Evolutionary conservation across 2,888 invertebrate species (phyloP), one percentile per base, ranked within the genome.

Genomic region (Tetragonula carbonaria): DNA sequence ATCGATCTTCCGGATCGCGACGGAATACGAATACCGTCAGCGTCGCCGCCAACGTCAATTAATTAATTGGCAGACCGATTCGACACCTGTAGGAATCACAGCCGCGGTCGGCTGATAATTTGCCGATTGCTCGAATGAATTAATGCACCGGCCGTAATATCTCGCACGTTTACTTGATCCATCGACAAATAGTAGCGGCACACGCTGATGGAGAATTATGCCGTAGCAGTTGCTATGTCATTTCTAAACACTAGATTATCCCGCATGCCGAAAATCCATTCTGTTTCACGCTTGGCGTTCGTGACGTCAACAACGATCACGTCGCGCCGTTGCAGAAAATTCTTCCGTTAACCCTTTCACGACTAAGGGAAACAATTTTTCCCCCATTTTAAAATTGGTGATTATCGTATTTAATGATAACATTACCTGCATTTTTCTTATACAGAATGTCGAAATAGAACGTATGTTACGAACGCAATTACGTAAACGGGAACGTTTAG

Each of bases 71-170:
- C 50, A 78, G 57, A 59, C 23, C 66, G 74, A 80, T 68, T 80
- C 71, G 80, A 78, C 80, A 85, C 82, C 76, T 82, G 80, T 82
- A 82, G 80, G 45, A 84, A 78, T 67, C 28, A 28, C 78, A 62
- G 38, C 28, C 51, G 33, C 45, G 50, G 59, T 45, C 50, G 57
- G 63, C 67, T 67, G 82, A 78, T 80, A 87, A 84, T 86, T 76
- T 74, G 73, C 57, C 70, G 45, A 67, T 73, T 86, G 74, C 70
- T 74, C 67, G 67, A 74, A 73, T 70, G 75, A 84, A 86, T 87
- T 86, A 72, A 74, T 81, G 77, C 66, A 33, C n/a, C 21, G 78
- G 59, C 67, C 51, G 50, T 80, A 76, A 77, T 80, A 78, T 53
- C 72, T 53, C 66, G 53, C 28, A 63, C 23, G 62, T 11, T 50